Conservation (phyloP, 2,888 invertebrate species). For the Tetramorium bicarinatum region DNA sequence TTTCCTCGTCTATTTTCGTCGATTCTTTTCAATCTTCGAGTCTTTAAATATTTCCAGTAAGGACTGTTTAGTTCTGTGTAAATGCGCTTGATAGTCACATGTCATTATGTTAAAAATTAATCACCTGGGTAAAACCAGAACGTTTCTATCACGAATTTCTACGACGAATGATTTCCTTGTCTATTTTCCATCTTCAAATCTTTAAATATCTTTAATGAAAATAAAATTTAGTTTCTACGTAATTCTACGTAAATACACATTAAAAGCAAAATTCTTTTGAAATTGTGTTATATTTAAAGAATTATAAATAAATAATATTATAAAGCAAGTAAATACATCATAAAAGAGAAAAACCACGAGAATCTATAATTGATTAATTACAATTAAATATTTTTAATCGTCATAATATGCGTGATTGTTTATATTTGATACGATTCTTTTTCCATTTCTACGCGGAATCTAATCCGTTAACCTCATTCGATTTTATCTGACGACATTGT, state of each 20-base stretch:
- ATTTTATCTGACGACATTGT: constrained; percentile 42
- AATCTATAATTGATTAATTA: constrained; percentile 4
- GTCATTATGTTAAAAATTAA: background rate
- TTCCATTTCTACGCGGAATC: constrained; percentile 25
- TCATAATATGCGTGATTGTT: background rate
- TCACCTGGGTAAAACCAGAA: too few species aligned
- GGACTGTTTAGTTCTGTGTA: background rate
- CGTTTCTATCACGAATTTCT: too few species aligned
- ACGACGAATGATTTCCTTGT: too few species aligned
- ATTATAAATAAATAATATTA: background rate
- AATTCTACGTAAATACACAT: too few species aligned
- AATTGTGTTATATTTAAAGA: background rate
- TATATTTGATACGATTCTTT: background rate
- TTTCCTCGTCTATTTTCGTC: background rate
- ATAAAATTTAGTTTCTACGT: too few species aligned
- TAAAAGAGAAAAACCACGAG: background rate
- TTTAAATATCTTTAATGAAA: too few species aligned
- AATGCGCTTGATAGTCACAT: background rate
- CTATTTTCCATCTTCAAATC: too few species aligned
- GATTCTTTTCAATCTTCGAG: background rate
- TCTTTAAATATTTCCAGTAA: constrained; percentile 1
- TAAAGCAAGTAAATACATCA: background rate
- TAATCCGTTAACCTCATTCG: constrained; percentile 34
- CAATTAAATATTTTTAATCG: background rate
- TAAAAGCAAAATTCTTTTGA: too few species aligned